Conservation (phyloP, 2,888 invertebrate species). For the Eupeodes latifasciatus region DNA sequence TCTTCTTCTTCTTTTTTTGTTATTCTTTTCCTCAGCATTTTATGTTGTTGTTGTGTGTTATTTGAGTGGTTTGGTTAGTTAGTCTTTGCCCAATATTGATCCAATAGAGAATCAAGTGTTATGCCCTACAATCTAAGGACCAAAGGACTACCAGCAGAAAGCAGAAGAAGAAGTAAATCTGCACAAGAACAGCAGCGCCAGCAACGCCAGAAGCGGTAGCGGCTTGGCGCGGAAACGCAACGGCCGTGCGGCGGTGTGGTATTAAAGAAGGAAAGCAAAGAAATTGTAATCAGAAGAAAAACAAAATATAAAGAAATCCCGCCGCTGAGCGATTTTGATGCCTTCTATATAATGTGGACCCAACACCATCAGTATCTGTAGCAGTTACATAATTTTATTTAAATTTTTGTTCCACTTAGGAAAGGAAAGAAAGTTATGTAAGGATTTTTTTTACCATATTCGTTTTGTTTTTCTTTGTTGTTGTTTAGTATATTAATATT, state of each 20-base stretch:
- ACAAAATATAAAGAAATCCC: slow-evolving; percentile 41
- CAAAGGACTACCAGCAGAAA: slow-evolving; percentile 4
- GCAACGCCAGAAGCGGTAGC: background rate
- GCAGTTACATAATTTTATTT: slow-evolving; percentile 71
- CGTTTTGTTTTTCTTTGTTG: slow-evolving; percentile 5
- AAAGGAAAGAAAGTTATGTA: slow-evolving; percentile 45
- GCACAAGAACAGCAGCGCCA: slow-evolving; percentile 30
- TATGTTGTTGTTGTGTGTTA: slow-evolving; percentile 21
- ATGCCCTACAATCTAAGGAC: slow-evolving; percentile 25
- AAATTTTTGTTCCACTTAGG: slow-evolving; percentile 65
- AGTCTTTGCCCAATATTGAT: slow-evolving; percentile 66
- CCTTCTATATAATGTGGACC: slow-evolving; percentile 55
- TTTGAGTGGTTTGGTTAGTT: slow-evolving; percentile 26
- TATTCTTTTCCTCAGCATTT: background rate
- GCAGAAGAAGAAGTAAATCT: slow-evolving; percentile 58
- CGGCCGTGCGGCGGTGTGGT: too few relatives aligned
- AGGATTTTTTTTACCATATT: slow-evolving; percentile 61
- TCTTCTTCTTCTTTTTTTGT: slow-evolving; percentile 27
- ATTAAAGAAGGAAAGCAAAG: slow-evolving; percentile 17
- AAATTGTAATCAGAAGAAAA: slow-evolving; percentile 13
- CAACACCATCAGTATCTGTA: slow-evolving; percentile 46
- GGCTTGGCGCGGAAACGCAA: too few relatives aligned
- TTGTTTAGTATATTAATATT: slow-evolving; percentile 28
- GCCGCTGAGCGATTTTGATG: slow-evolving; percentile 40
- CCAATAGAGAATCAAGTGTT: slow-evolving; percentile 48